phyloP scores from a whole-genome alignment of 2,113 vertebrate genomes.

The Pica pica region DNA sequence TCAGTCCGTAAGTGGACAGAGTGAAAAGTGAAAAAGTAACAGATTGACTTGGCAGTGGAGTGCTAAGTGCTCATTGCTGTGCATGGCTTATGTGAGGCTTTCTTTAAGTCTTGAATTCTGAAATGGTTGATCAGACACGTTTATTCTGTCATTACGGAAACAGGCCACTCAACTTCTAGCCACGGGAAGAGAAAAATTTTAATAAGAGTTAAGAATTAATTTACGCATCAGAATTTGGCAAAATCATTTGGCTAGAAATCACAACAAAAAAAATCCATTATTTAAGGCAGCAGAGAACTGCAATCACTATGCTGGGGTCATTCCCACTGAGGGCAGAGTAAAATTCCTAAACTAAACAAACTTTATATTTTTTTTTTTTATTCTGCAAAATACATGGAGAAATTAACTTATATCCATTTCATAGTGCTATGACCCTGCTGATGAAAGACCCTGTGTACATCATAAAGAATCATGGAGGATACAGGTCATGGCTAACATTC shows the following conservation, averaged over 20 bases:
- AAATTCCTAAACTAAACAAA: background rate
- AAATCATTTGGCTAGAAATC: constrained; percentile 12
- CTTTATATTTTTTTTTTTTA: background rate
- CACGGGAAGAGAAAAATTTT: constrained; percentile 6
- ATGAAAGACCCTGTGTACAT: background rate
- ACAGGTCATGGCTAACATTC: background rate
- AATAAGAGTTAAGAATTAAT: constrained; percentile 29
- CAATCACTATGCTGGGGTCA: background rate
- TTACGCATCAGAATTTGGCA: background rate
- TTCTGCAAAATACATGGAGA: background rate
- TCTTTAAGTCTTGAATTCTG: constrained; percentile 21
- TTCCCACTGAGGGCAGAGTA: background rate
- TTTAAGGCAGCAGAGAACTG: background rate
- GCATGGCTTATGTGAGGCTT: background rate
- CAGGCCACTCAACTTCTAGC: background rate
- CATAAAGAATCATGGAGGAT: background rate
- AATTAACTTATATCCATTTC: background rate
- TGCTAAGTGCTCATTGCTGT: background rate
- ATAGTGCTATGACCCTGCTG: background rate
- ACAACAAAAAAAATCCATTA: background rate
- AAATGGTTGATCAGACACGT: constrained; percentile 4
- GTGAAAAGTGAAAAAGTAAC: background rate
- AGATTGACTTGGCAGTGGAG: background rate
- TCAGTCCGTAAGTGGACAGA: constrained; percentile 18
- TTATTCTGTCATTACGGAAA: background rate